Base-by-base conservation (phyloP, 2,888 invertebrate species). In the Sycophila texana region DNA sequence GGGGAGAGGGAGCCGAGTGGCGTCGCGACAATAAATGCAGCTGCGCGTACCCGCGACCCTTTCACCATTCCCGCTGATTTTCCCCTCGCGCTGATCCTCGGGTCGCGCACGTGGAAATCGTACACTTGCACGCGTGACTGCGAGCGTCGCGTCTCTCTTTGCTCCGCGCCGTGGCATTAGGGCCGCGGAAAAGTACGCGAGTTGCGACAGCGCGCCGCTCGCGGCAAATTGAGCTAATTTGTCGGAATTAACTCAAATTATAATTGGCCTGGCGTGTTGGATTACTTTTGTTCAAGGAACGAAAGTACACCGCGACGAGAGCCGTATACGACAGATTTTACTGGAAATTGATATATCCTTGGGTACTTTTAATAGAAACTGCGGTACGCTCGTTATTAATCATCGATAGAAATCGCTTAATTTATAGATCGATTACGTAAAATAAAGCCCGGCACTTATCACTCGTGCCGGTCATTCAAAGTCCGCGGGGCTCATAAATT, bases 21-120 rank as follows among this genome's bases (percentile, higher is more conserved):
- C 58, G 68, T 49, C 53, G 70, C 79, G 65, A 74, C 74, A 74
- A 74, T 74, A 53, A 58, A 65, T 79, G 74, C 79, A 79, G 79
- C 74, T 79, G 79, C 79, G 74, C 53, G 3, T 20, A 39, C 58
- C 13, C 51, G 39, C 77, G 70, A 74, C 65, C 74, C 74, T 74
- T 74, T 74, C 70, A 57, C 60, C 53, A 51, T 26, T 51, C 12
- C 53, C 16, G 20, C 73, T 47, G 58, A 74, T 74, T 68, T 78
- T 70, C 68, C 68, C 63, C 60, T 72, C 49, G 65, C 22, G 16
- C 60, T 3, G 30, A 13, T 53, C 20, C 53, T 10, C 10, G 39
- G 39, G 39, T 26, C n/a, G 47, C 39, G 39, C 22, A 20, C 58
- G 58, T 49, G 67, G 26, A 51, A 51, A 67, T 51, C 26, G n/a